Evolutionary conservation across 1,140 invertebrate genomes (phyloP), one percentile per base, ranked within the genome.

Genomic region (Tetramorium alpestre): DNA sequence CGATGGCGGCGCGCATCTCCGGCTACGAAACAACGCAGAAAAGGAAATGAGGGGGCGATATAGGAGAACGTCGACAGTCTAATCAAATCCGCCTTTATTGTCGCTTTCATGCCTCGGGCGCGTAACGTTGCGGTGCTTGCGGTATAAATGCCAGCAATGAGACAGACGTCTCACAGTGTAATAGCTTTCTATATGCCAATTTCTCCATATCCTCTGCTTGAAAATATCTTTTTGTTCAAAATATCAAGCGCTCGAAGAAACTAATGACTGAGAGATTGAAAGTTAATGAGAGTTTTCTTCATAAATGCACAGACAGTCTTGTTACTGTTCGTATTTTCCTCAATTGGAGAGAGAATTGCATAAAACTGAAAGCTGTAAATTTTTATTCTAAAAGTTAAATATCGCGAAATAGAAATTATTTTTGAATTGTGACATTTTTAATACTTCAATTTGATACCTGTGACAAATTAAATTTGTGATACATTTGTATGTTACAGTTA

Each of bases 61-160:
- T 54, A 69, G 54, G 10, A 49, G 62, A 18, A 64, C 65, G 51
- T 58, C 22, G 38, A 49, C 56, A 58, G 51, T 54, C 81, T 84
- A 88, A 90, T 90, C 86, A 90, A 90, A 90, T 90, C 56, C 38
- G n/a, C 56, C 72, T 86, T 88, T 82, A 82, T 86, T 77, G 76
- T 82, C 81, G 64, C 8, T 54, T 49, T 82, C 51, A 54, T 54
- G 60, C 47, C 28, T 69, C 44, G 69, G 67, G 33, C 70, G 51
- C 10, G 62, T 44, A 73, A 49, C 69, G 25, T 44, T 49, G 49
- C 33, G 86, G 73, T 78, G 82, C 75, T 44, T 56, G 56, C 16
- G 86, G 67, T 88, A 86, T 88, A 85, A 85, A 89, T 44, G 49
- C 18, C 33, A 44, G 33, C 64, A 81, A 85, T 86, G 22, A 22